These are phyloP conservation scores for Branchipolynoe longqiensis DNA, from an alignment of 2,888 invertebrate species.

Conservation along the genomic window DNA sequence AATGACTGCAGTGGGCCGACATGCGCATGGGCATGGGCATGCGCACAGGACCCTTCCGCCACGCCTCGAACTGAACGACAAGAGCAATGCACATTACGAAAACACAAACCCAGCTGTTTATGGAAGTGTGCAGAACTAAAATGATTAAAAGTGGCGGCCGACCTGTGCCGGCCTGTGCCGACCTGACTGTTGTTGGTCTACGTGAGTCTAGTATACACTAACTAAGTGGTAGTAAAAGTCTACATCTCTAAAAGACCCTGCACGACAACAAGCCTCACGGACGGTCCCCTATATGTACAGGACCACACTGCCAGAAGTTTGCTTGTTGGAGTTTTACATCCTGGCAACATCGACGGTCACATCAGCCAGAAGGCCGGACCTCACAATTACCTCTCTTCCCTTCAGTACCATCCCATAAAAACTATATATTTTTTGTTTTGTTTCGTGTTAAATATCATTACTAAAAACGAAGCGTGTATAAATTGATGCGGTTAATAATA, in stretches of 20 bases:
- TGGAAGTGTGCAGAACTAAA: background rate
- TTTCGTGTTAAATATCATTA: background rate
- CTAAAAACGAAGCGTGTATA: background rate
- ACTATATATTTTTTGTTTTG: background rate
- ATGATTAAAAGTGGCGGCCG: background rate
- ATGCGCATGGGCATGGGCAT: no score
- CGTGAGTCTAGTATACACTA: slow-evolving; percentile 2
- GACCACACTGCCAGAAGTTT: no score
- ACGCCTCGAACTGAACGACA: background rate
- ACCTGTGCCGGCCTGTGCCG: background rate
- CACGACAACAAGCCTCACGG: no score
- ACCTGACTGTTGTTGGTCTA: background rate
- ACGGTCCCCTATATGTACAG: no score
- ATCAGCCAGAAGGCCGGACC: no score
- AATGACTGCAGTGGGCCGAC: background rate
- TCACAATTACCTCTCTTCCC: no score
- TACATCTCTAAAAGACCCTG: slow-evolving; percentile 20
- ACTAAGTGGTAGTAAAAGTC: slow-evolving; percentile 46
- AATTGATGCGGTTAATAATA: background rate
- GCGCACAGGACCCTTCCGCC: background rate
- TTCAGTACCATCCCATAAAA: background rate
- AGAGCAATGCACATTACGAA: slow-evolving; percentile 4
- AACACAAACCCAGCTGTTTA: background rate
- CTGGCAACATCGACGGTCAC: no score
- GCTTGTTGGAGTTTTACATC: no score